phyloP scores from a whole-genome alignment of 2,888 invertebrate species.

The Cheiracanthium punctorium region DNA sequence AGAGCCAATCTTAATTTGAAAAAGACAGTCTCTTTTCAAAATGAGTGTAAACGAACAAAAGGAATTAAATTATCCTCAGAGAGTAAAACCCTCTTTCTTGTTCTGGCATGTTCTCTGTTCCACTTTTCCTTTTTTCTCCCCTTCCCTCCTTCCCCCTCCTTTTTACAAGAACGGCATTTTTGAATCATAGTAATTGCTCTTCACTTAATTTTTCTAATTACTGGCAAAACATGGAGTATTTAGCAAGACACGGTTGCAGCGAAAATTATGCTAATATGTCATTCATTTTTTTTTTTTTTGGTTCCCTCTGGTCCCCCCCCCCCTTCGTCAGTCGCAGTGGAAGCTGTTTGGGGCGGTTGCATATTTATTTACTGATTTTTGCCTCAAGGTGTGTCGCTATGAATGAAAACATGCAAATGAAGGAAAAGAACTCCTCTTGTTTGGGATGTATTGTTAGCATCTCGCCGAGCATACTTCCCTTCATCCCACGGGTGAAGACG shows the following conservation, averaged over 20 bases:
- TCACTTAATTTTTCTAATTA: conserved; percentile 1
- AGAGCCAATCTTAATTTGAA: conserved; percentile 4
- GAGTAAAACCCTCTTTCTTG: background rate
- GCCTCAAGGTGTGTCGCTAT: too few species aligned
- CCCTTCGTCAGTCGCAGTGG: too few species aligned
- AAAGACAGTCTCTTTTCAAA: background rate
- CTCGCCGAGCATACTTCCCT: too few species aligned
- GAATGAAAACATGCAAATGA: too few species aligned
- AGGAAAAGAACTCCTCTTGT: too few species aligned
- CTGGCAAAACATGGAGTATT: background rate
- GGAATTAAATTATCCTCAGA: conserved; percentile 6
- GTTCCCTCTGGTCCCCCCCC: too few species aligned
- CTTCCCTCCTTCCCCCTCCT: too few species aligned
- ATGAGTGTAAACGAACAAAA: background rate
- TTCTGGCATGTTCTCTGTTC: background rate
- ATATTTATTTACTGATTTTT: too few species aligned
- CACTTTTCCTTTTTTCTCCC: background rate
- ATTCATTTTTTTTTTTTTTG: background rate
- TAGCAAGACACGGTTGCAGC: background rate
- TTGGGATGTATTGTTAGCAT: too few species aligned
- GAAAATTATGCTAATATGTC: conserved; percentile 4
- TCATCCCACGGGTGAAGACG: too few species aligned
- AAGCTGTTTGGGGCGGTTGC: too few species aligned
- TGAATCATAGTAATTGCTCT: background rate
- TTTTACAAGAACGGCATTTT: background rate